These are phyloP conservation scores for Albula goreensis DNA, from an alignment of 2,113 vertebrate genomes.

Conservation along the genomic window DNA sequence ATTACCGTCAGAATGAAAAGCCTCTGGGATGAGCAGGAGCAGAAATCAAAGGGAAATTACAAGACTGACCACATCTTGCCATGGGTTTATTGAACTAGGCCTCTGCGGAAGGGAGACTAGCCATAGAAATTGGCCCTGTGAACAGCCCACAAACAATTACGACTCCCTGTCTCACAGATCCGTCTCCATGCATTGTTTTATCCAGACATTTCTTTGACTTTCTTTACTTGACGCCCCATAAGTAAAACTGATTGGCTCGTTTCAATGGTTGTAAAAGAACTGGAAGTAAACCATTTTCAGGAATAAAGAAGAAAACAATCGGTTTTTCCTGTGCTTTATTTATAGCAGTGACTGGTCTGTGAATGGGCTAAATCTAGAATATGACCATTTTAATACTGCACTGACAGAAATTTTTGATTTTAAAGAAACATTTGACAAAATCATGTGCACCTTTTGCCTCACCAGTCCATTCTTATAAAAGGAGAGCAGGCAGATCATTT, in stretches of 20 bases:
- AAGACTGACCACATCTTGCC: slow-evolving; percentile 96
- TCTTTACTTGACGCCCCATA: slow-evolving; percentile 99
- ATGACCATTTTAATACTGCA: slow-evolving; percentile 69
- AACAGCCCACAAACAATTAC: too few species aligned
- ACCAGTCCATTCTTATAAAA: background rate
- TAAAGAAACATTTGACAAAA: slow-evolving; percentile 71
- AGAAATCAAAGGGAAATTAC: slow-evolving; percentile 89
- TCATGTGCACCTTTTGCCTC: slow-evolving; percentile 27
- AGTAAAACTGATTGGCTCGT: slow-evolving; percentile 99
- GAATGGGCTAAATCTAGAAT: slow-evolving; percentile 82
- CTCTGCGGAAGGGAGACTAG: slow-evolving; percentile 95
- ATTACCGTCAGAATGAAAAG: slow-evolving; percentile 88
- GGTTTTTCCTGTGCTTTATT: slow-evolving; percentile 99
- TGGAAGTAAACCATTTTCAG: slow-evolving; percentile 83
- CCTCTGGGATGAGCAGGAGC: slow-evolving; percentile 80
- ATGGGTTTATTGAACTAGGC: slow-evolving; percentile 97
- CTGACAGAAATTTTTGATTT: slow-evolving; percentile 71
- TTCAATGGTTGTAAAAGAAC: slow-evolving; percentile 99
- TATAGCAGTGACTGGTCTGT: slow-evolving; percentile 94
- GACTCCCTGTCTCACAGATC: too few species aligned
- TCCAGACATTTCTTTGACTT: slow-evolving; percentile 85
- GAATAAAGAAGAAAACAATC: slow-evolving; percentile 83
- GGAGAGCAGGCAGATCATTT: too few species aligned
- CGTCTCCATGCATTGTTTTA: too few species aligned
- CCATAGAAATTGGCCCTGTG: slow-evolving; percentile 89